Conservation (phyloP, 2,888 invertebrate genomes). For the Euspilapteryx auroguttella region DNA sequence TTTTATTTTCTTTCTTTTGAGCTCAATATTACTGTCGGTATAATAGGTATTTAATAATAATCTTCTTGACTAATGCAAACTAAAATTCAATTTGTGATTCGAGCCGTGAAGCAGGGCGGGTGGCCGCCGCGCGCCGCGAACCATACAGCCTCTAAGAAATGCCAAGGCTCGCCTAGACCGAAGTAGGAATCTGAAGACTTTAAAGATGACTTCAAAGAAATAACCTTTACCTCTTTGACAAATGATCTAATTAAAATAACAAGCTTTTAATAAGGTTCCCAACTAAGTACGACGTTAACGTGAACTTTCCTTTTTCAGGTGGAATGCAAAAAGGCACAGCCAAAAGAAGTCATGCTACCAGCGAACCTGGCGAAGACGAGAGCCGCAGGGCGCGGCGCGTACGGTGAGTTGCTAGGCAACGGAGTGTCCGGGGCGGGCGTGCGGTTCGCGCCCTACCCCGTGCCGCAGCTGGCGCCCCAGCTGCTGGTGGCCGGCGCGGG, state of each 20-base stretch:
- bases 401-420: constrained; percentile 95
- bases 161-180: constrained; percentile 33
- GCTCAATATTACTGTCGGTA: constrained; percentile 34
- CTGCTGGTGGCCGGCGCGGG: constrained; percentile 41
- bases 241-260: no score
- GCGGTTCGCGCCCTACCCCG: constrained; percentile 66
- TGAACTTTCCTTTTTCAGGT: constrained; percentile 76
- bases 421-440: constrained; percentile 57
- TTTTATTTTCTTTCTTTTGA: constrained; percentile 26
- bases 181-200: no score
- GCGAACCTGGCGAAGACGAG: constrained; percentile 94
- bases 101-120: constrained; percentile 52
- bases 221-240: no score
- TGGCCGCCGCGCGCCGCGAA: constrained; percentile 46
- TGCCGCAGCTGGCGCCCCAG: constrained; percentile 52
- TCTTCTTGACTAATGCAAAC: constrained; percentile 53
- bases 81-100: constrained; percentile 55
- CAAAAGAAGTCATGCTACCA: constrained; percentile 99
- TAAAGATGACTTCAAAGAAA: no score
- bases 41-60: constrained; percentile 51
- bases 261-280: no score
- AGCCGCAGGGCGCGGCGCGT: constrained; percentile 93
- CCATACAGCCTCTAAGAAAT: no score
- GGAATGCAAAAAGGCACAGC: constrained; percentile 99
- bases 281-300: no score